Conservation (phyloP, 2,888 invertebrate genomes). For the Pogonocherus hispidulus region DNA sequence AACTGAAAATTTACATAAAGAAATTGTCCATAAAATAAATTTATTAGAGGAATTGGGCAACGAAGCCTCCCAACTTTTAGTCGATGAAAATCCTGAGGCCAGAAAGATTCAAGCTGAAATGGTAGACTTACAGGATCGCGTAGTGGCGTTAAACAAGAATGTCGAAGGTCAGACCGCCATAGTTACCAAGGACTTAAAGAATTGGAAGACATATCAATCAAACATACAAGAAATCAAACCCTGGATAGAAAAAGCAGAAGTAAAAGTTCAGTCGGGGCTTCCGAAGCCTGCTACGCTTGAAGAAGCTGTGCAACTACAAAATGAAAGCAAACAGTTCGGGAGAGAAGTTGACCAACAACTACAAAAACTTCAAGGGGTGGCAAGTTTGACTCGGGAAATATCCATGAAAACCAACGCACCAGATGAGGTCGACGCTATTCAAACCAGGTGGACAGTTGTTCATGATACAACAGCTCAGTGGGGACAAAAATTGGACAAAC, state of each 20-base stretch:
- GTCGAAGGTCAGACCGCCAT: constrained; percentile 83
- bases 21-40: constrained; percentile 83
- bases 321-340: constrained; percentile 80
- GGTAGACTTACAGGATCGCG: constrained; percentile 79
- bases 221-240: constrained; percentile 86
- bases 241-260: constrained; percentile 90
- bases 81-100: constrained; percentile 78
- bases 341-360: constrained; percentile 84
- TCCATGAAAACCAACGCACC: constrained; percentile 82
- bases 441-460: constrained; percentile 88
- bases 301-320: constrained; percentile 86
- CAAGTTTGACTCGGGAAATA: constrained; percentile 81
- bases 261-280: constrained; percentile 79
- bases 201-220: constrained; percentile 88
- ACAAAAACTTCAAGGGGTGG: constrained; percentile 81
- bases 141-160: constrained; percentile 82
- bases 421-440: constrained; percentile 87
- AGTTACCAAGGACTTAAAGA: constrained; percentile 83
- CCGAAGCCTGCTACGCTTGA: constrained; percentile 83
- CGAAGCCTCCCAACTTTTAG: constrained; percentile 81
- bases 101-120: constrained; percentile 83
- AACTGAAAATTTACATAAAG: constrained; percentile 81
- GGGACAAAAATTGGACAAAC: constrained; percentile 82
- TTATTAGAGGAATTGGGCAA: constrained; percentile 78
- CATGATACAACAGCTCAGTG: constrained; percentile 85